A percentile compares a stretch with the other conserved stretches of the same genome.
Conservation (phyloP, 2,113 vertebrate species). For the Forbesichthys papilliferus region DNA sequence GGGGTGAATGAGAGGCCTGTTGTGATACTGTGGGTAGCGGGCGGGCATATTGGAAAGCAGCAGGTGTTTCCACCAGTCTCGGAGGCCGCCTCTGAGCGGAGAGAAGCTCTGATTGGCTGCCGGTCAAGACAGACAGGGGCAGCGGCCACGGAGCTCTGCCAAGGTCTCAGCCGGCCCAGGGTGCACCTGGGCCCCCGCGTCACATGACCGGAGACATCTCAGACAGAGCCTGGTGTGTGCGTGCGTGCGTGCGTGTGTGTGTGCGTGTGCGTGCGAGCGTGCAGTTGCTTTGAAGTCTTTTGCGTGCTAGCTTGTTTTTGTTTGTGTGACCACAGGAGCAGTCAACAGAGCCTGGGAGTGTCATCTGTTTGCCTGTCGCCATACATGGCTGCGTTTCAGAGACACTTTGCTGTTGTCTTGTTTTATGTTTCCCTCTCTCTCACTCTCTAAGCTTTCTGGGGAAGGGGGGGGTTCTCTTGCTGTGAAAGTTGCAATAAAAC, state of each 20-base stretch:
- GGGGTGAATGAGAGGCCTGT: slow-evolving; percentile 71
- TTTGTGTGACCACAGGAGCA: slow-evolving; percentile 43
- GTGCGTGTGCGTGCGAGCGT: slow-evolving; percentile 33
- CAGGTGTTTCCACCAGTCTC: slow-evolving; percentile 67
- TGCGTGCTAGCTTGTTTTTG: slow-evolving; percentile 46
- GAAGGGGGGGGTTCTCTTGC: slow-evolving; percentile 18
- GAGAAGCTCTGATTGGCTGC: slow-evolving; percentile 61
- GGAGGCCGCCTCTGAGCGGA: slow-evolving; percentile 47
- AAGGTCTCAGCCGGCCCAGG: slow-evolving; percentile 47
- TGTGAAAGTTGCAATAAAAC: slow-evolving; percentile 44
- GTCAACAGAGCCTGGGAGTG: slow-evolving; percentile 48
- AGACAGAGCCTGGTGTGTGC: slow-evolving; percentile 39
- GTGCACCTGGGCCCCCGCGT: slow-evolving; percentile 66
- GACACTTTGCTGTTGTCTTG: not conserved
- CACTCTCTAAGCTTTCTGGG: slow-evolving; percentile 19
- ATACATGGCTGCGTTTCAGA: slow-evolving; percentile 38
- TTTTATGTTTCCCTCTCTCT: slow-evolving; percentile 41
- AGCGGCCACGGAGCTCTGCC: slow-evolving; percentile 44
- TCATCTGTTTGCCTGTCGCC: slow-evolving; percentile 45
- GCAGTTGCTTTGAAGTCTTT: slow-evolving; percentile 62
- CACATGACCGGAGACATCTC: slow-evolving; percentile 70
- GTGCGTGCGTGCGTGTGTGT: not conserved
- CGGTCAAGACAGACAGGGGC: slow-evolving; percentile 58
- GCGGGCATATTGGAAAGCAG: slow-evolving; percentile 78
- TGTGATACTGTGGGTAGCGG: slow-evolving; percentile 64